phyloP scores from a whole-genome alignment of 2,113 vertebrate species.

The Corythoichthys intestinalis region DNA sequence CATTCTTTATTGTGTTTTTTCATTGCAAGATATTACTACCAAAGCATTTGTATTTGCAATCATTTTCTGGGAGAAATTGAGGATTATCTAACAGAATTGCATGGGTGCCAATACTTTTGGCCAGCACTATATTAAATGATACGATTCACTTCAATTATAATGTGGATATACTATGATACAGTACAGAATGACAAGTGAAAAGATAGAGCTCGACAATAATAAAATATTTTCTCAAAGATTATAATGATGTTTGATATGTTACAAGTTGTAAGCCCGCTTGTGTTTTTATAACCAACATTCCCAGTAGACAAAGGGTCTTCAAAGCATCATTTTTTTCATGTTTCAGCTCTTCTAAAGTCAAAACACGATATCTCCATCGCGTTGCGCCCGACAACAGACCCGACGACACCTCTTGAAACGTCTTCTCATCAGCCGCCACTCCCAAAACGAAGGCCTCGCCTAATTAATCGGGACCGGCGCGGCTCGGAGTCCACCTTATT shows the following conservation, averaged over 20 bases:
- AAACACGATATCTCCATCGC: background rate
- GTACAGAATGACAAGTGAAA: too few species aligned
- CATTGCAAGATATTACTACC: too few species aligned
- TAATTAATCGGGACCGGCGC: slow-evolving; percentile 54
- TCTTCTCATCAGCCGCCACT: slow-evolving; percentile 3
- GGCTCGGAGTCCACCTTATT: slow-evolving; percentile 44
- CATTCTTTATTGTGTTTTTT: too few species aligned
- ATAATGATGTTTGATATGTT: background rate
- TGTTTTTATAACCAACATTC: background rate
- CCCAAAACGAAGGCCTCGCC: slow-evolving; percentile 22
- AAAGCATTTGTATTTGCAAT: too few species aligned
- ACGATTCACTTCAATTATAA: too few species aligned
- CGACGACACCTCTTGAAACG: slow-evolving; percentile 3
- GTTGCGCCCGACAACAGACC: background rate
- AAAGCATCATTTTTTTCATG: background rate
- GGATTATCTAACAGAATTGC: too few species aligned
- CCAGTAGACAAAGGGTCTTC: background rate
- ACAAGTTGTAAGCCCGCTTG: background rate
- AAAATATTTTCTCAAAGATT: background rate
- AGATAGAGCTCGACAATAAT: too few species aligned
- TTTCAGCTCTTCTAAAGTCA: background rate
- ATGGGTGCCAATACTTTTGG: too few species aligned
- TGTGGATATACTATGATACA: too few species aligned
- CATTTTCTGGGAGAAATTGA: too few species aligned
- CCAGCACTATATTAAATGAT: too few species aligned